These are phyloP conservation scores for Enteromius viviparus DNA, from an alignment of 2,797 vertebrate species.

Conservation along the genomic window DNA sequence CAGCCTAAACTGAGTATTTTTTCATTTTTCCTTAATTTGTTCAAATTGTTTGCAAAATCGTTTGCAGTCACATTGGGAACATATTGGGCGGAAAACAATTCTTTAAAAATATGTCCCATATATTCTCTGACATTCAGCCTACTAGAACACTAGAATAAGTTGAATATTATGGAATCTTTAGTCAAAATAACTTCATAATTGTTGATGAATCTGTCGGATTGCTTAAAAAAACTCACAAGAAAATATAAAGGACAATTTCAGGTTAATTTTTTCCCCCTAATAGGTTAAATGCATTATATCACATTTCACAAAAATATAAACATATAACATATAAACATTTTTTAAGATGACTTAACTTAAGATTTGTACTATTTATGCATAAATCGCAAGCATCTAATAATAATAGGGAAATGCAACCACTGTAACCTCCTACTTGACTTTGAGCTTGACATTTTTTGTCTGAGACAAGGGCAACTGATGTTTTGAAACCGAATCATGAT, in stretches of 20 bases:
- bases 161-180: background rate
- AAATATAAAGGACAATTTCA: background rate
- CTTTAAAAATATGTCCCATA: background rate
- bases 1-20: background rate
- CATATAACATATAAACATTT: background rate
- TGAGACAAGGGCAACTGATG: background rate
- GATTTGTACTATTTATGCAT: background rate
- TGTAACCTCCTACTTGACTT: background rate
- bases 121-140: background rate
- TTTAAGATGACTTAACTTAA: background rate
- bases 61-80: background rate
- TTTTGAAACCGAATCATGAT: background rate
- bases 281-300: background rate
- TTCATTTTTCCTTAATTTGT: background rate
- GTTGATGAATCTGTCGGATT: background rate
- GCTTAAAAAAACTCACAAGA: too few species aligned
- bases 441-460: background rate
- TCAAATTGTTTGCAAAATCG: background rate
- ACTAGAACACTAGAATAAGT: background rate
- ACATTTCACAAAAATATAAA: background rate
- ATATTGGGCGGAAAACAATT: background rate
- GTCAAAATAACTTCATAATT: background rate
- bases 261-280: too few species aligned
- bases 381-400: slow-evolving; percentile 3
- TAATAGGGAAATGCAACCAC: background rate